These are phyloP conservation scores for Pyrgus malvae DNA, from an alignment of 2,888 invertebrate genomes.

Conservation along the genomic window DNA sequence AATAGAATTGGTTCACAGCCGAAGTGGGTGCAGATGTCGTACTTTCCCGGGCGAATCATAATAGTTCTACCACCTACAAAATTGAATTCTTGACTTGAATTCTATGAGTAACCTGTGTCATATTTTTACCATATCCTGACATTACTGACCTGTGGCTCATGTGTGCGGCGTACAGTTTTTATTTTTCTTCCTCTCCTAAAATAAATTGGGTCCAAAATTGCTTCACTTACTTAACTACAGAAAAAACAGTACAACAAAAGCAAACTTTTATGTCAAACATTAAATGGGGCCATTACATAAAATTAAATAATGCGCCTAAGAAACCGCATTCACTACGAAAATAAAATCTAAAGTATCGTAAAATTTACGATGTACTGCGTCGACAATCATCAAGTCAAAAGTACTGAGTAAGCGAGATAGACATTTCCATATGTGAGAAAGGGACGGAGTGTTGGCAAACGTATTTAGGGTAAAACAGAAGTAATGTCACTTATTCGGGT, in stretches of 20 bases:
- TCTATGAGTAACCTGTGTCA: too few species aligned
- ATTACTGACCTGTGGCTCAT: too few species aligned
- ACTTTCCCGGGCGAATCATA: too few species aligned
- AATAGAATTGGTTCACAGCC: too few species aligned
- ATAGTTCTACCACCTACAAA: too few species aligned
- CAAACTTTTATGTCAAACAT: not conserved
- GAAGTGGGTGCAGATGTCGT: too few species aligned
- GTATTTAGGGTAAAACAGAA: conserved; percentile 20
- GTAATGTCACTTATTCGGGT: conserved; percentile 20
- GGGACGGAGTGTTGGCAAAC: conserved; percentile 1
- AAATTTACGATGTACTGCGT: conserved; percentile 26
- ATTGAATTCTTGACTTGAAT: too few species aligned
- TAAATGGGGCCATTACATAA: conserved; percentile 3
- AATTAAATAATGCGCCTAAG: conserved; percentile 11
- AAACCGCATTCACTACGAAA: conserved; percentile 8
- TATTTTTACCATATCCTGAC: too few species aligned
- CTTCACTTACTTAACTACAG: not conserved
- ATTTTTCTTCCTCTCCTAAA: too few species aligned
- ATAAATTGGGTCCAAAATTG: not conserved
- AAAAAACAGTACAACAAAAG: not conserved
- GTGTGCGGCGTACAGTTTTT: too few species aligned
- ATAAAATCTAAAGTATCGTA: conserved; percentile 26
- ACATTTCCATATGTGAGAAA: not conserved
- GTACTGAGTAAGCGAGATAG: not conserved
- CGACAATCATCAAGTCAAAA: conserved; percentile 23